A percentile compares a stretch with the other conserved stretches of the same genome.
phyloP scores from a whole-genome alignment of 2,797 vertebrate genomes.

The Dallia pectoralis region DNA sequence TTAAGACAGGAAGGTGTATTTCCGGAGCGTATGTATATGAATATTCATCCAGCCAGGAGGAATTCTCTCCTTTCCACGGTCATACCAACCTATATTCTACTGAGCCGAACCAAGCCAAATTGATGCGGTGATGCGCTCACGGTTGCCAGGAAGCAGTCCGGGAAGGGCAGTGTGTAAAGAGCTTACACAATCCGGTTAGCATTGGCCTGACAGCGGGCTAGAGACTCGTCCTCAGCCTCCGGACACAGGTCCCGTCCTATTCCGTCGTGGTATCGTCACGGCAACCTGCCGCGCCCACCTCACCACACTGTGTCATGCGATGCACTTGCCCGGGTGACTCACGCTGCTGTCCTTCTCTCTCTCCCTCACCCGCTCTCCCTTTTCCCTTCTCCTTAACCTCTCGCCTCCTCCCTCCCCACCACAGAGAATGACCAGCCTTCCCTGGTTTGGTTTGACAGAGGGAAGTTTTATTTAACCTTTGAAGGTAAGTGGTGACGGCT shows the following conservation, averaged over 20 bases:
- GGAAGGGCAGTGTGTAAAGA: background rate
- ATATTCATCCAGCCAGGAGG: background rate
- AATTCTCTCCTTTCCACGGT: background rate
- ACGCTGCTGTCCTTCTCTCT: constrained; percentile 92
- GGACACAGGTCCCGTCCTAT: constrained; percentile 15
- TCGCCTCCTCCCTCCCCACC: constrained; percentile 82
- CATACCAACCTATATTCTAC: constrained; percentile 2
- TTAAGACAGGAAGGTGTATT: background rate
- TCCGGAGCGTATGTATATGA: background rate
- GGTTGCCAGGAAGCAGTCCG: background rate
- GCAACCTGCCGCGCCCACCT: constrained; percentile 58
- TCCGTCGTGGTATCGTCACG: constrained; percentile 30
- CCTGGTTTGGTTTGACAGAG: constrained; percentile 99
- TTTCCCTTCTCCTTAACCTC: constrained; percentile 65
- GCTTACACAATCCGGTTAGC: background rate
- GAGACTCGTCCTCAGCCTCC: too few species aligned
- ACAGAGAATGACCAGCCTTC: constrained; percentile 99
- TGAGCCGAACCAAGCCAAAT: background rate
- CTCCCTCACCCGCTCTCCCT: constrained; percentile 80
- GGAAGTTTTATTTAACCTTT: constrained; percentile 99
- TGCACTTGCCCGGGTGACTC: constrained; percentile 85
- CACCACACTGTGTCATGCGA: constrained; percentile 68
- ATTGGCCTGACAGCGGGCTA: background rate
- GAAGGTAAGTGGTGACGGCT: constrained; percentile 92
- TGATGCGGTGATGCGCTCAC: background rate